A percentile compares a stretch with the other conserved stretches of the same genome.
These are phyloP conservation scores for Coleophora flavipennella DNA, from an alignment of 2,888 invertebrate species.

Conservation along the genomic window DNA sequence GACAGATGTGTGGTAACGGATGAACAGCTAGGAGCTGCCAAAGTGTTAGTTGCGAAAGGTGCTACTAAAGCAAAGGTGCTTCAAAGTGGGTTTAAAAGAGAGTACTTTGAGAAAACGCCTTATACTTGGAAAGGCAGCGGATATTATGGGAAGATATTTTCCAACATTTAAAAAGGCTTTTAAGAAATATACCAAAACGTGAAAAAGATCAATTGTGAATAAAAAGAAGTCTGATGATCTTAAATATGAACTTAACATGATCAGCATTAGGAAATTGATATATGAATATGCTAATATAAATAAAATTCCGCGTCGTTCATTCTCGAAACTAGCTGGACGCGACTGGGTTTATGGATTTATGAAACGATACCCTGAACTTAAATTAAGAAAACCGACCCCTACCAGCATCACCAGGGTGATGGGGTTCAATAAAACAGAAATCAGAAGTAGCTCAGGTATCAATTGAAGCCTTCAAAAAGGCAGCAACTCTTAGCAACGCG, in stretches of 20 bases:
- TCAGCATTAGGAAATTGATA: constrained; percentile 6
- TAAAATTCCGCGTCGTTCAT: constrained; percentile 11
- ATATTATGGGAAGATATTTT: constrained; percentile 10
- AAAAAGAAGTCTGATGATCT: too few species aligned
- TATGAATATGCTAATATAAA: constrained; percentile 9
- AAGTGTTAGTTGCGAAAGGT: too few species aligned
- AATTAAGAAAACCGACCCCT: constrained; percentile 14
- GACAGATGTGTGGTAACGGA: too few species aligned
- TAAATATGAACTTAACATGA: constrained; percentile 9
- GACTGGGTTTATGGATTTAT: constrained; percentile 13
- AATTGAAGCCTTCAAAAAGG: constrained; percentile 13
- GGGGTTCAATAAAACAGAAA: constrained; percentile 18
- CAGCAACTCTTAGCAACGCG: constrained; percentile 13
- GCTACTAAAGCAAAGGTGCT: too few species aligned
- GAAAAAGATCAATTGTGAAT: too few species aligned
- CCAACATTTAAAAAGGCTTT: constrained; percentile 11
- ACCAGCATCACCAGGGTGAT: constrained; percentile 16
- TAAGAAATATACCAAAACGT: constrained; percentile 6
- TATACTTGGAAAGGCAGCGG: constrained; percentile 10
- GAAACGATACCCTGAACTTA: constrained; percentile 11
- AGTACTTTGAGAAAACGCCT: neutral
- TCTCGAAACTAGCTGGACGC: constrained; percentile 8
- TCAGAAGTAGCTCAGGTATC: constrained; percentile 7
- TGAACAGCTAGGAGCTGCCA: too few species aligned
- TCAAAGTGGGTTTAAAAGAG: too few species aligned